Base-by-base conservation (phyloP, 1,140 invertebrate species). In the Neoseiulus cucumeris region DNA sequence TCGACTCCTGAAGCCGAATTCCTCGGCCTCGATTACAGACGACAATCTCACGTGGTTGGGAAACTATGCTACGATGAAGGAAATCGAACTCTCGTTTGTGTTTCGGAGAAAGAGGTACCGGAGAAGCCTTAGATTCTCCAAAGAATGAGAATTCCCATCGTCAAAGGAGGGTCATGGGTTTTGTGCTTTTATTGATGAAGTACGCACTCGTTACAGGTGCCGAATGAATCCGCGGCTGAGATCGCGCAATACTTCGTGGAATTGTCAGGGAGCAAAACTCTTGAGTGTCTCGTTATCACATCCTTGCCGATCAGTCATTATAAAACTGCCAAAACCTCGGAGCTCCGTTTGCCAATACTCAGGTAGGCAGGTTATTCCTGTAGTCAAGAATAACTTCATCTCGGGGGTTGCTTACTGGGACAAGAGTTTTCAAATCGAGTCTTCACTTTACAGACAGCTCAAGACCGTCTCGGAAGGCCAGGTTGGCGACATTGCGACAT, bases 61-160 rank as follows among this genome's bases (percentile, higher is more conserved):
- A 59, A 59, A 25, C 51, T 59, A 14, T 59, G 51, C 22, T 59
- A 59, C 22, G 51, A 59, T 20, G 51, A 59, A 59, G 51, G 14
- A 2, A 59, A 59, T 59, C 17, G 51, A 33, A 33, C 51, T 9
- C 51, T 59, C 51, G 51, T 59, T 14, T 59, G 51, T 20, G 51
- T 59, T 1, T 59, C 51, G 4, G 51, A 59, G 9, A 59, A 59
- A 33, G 51, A 59, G 51, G 51, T 59, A 17, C 4, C n/a, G n/a
- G n/a, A n/a, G n/a, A n/a, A n/a, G n/a, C n/a, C n/a, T n/a, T n/a
- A n/a, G n/a, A n/a, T n/a, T n/a, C n/a, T n/a, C 9, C 33, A 9
- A 39, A 6, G 9, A 39, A 39, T 39, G 33, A 39, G 33, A 39
- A 4, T 39, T 39, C n/a, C n/a, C n/a, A n/a, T n/a, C n/a, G n/a